Evolutionary conservation across 2,113 vertebrate genomes (phyloP).

Genomic region (Lampris incognitus): DNA sequence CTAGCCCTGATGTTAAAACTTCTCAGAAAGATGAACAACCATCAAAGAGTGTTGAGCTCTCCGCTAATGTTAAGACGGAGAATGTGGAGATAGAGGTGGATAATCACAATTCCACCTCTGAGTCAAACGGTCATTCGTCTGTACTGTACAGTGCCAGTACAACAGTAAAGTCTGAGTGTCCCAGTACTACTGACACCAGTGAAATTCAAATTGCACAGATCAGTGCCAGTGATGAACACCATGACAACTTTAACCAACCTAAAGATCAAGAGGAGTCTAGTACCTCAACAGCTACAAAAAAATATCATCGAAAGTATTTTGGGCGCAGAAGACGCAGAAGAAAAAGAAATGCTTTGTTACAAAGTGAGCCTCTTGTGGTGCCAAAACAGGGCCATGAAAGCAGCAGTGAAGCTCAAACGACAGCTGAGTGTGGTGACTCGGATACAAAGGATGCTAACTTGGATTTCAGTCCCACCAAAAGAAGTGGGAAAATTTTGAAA

Average conservation of each 20-base stretch:
- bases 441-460: background rate
- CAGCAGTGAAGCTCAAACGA: background rate
- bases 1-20: background rate
- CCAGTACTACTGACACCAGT: background rate
- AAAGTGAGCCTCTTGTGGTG: background rate
- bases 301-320: background rate
- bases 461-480: conserved; percentile 40
- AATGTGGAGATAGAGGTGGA: conserved; percentile 39
- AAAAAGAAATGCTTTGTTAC: conserved; percentile 16
- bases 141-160: background rate
- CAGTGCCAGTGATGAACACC: background rate
- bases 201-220: background rate
- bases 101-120: conserved; percentile 21
- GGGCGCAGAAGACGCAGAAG: conserved; percentile 62
- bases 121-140: background rate
- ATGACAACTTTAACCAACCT: background rate
- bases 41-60: background rate
- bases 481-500: conserved; percentile 63
- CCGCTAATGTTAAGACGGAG: conserved; percentile 54
- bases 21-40: conserved; percentile 3
- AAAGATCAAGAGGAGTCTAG: background rate
- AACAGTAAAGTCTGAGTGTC: conserved; percentile 10
- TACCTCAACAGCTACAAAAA: background rate
- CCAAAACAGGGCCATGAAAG: background rate
- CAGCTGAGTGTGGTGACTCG: background rate